Percentiles rank a stretch among this genome's conserved stretches.
Evolutionary conservation across 2,888 invertebrate genomes (phyloP).

Genomic region (Pediacus dermestoides): DNA sequence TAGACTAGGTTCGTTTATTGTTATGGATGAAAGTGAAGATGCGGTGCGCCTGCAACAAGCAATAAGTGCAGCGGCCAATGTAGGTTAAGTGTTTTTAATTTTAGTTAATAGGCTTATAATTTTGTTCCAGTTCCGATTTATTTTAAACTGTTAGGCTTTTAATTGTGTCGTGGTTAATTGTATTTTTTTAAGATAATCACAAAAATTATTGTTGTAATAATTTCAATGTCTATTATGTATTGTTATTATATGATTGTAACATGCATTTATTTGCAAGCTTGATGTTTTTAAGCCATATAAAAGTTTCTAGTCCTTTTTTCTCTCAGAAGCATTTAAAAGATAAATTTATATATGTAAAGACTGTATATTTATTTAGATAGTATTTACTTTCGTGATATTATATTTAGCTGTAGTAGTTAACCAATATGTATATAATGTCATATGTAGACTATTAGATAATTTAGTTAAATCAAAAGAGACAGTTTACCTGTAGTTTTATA

Average conservation of each 20-base stretch:
- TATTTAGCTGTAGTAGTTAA: slow-evolving; percentile 22
- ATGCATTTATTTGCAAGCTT: too few relatives aligned
- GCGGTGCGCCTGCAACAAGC: slow-evolving; percentile 6
- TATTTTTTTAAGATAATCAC: slow-evolving; percentile 8
- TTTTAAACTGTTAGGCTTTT: too few relatives aligned
- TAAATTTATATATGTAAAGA: too few relatives aligned
- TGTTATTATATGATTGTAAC: too few relatives aligned
- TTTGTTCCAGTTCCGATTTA: background rate
- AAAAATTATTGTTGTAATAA: slow-evolving; percentile 14
- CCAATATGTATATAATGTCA: slow-evolving; percentile 27
- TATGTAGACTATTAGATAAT: too few relatives aligned
- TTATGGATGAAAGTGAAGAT: slow-evolving; percentile 44
- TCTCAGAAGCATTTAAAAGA: too few relatives aligned
- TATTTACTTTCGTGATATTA: slow-evolving; percentile 29
- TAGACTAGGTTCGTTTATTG: slow-evolving; percentile 53
- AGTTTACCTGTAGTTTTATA: too few relatives aligned
- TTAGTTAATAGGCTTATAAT: too few relatives aligned
- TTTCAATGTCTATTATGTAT: slow-evolving; percentile 15
- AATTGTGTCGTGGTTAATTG: too few relatives aligned
- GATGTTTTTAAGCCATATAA: too few relatives aligned
- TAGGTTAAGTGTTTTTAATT: slow-evolving; percentile 2
- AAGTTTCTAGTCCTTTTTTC: too few relatives aligned
- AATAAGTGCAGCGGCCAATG: slow-evolving; percentile 1
- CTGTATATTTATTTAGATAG: slow-evolving; percentile 25
- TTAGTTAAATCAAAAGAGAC: too few relatives aligned